Base-by-base conservation (phyloP, 2,113 vertebrate genomes). In the Bothrops jararaca region DNA sequence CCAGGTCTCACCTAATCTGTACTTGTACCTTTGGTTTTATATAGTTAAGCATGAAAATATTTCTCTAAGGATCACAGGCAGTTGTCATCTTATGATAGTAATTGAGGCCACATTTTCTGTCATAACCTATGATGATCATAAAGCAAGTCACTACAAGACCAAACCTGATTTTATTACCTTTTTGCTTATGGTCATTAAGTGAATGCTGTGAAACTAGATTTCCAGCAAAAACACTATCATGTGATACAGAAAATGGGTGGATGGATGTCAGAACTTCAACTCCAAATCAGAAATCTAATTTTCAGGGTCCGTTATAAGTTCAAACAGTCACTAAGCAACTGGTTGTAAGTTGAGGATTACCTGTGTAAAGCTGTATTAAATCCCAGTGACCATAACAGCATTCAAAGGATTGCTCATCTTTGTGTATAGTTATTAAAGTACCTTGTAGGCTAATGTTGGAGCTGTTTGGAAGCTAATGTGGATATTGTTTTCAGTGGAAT, bases 161-260 rank as follows among this genome's bases (percentile, higher is more conserved):
- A 69, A n/a, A 91, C 95, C 92, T 92, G 24, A 91, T 88, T 89
- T 90, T 88, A 88, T 91, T 87, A 74, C 91, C 15, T 11, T 0
- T 74, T 89, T 45, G 1, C 93, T 96, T 96, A 42, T 94, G 85
- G 12, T 69, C 12, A 15, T 69, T 69, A 69, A 69, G 60, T 69
- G 60, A 29, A 15, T 69, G 60, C 11, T 5, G 1, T 69, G 29
- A 69, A 69, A 69, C 4, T n/a, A 13, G 29, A n/a, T 69, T 69
- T 69, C 60, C 29, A 69, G 29, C 11, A n/a, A 64, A 64, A 64
- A 29, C 3, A 1, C 60, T 12, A 64, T 64, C 11, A 64, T 64
- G 26, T 64, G 26, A 29, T 11, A 29, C 60, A 64, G 60, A 26
- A 64, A 64, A 64, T 69, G 4, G 29, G 29, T 69, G 12, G 12